phyloP scores from a whole-genome alignment of 1,140 invertebrate genomes.

The Caenorhabditis latens region DNA sequence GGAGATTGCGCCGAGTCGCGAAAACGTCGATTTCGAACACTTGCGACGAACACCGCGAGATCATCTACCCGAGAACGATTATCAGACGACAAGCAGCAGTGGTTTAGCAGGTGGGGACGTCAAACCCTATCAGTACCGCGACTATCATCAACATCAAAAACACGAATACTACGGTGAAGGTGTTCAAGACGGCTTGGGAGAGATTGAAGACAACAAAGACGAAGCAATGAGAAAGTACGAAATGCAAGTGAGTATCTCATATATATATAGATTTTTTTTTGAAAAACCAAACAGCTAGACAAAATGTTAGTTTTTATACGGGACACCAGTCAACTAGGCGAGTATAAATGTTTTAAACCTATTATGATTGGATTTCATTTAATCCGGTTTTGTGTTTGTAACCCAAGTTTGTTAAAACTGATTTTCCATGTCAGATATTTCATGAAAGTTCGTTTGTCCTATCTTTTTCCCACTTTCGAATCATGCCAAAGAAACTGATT shows the following conservation, averaged over 20 bases:
- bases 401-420: background rate
- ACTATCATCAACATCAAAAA: slow-evolving; percentile 49
- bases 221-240: slow-evolving; percentile 48
- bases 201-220: background rate
- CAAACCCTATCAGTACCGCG: slow-evolving; percentile 47
- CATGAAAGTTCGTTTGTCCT: background rate
- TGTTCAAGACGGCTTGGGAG: slow-evolving; percentile 14
- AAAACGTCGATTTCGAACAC: slow-evolving; percentile 50
- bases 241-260: slow-evolving; percentile 26
- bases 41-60: slow-evolving; percentile 41
- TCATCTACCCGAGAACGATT: slow-evolving; percentile 32
- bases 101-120: slow-evolving; percentile 7
- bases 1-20: slow-evolving; percentile 48
- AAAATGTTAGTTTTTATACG: background rate
- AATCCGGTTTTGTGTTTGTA: slow-evolving; percentile 38
- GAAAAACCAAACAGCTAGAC: background rate
- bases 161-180: slow-evolving; percentile 47
- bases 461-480: background rate
- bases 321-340: background rate
- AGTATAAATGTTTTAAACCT: background rate
- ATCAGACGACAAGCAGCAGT: slow-evolving; percentile 21
- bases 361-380: slow-evolving; percentile 19
- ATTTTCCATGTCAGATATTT: slow-evolving; percentile 6
- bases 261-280: no score
- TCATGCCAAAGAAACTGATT: slow-evolving; percentile 42